These are phyloP conservation scores for Marasmarcha lunaedactyla DNA, from an alignment of 2,888 invertebrate genomes.

Conservation along the genomic window DNA sequence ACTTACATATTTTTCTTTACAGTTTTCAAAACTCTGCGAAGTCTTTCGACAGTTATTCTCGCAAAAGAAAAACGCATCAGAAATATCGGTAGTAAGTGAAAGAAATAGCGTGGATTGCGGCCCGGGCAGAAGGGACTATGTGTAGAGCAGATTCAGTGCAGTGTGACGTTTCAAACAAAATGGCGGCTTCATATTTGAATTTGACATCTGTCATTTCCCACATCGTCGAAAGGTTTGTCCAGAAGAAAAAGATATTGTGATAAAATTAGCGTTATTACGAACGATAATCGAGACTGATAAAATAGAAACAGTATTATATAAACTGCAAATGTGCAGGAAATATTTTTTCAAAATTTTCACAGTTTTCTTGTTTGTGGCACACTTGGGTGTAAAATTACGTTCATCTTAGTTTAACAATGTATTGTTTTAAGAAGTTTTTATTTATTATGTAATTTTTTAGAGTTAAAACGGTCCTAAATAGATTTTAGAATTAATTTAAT, in stretches of 20 bases:
- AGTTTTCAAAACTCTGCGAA: slow-evolving; percentile 47
- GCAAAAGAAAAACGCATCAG: slow-evolving; percentile 52
- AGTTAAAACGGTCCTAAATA: no score
- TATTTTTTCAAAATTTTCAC: no score
- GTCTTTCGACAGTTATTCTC: no score
- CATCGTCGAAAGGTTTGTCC: not conserved
- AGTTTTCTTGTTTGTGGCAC: no score
- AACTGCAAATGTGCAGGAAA: not conserved
- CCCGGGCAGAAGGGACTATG: slow-evolving; percentile 48
- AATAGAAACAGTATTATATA: slow-evolving; percentile 10
- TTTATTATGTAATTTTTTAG: no score
- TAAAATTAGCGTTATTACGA: slow-evolving; percentile 8
- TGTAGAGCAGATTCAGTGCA: slow-evolving; percentile 33
- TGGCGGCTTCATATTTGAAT: not conserved
- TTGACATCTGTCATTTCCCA: not conserved
- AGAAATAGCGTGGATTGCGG: slow-evolving; percentile 48
- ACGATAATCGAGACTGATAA: slow-evolving; percentile 12
- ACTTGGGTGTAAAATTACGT: no score
- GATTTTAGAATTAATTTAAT: no score
- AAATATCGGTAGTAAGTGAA: slow-evolving; percentile 57
- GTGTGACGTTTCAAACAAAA: not conserved
- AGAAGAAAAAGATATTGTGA: slow-evolving; percentile 7
- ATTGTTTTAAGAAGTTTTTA: no score
- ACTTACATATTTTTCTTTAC: slow-evolving; percentile 12
- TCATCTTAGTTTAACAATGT: no score